These are phyloP conservation scores for Cyclophora albipunctata DNA, from an alignment of 2,888 invertebrate species.

Conservation along the genomic window DNA sequence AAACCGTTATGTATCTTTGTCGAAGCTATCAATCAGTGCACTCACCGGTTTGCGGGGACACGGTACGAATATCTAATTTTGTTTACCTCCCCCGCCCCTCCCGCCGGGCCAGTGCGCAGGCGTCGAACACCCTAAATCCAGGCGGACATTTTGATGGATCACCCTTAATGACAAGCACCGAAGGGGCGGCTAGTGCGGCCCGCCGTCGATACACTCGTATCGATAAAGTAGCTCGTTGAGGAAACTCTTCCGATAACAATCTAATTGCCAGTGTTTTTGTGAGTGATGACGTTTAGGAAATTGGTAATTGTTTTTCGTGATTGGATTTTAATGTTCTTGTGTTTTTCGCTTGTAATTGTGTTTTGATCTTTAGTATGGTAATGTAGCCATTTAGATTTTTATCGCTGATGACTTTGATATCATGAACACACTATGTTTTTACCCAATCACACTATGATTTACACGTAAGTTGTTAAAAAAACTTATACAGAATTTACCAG, in stretches of 20 bases:
- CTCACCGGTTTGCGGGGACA: slow-evolving; percentile 66
- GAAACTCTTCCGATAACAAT: slow-evolving; percentile 43
- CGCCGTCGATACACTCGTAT: slow-evolving; percentile 19
- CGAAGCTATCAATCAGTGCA: slow-evolving; percentile 65
- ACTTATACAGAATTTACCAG: too few relatives aligned
- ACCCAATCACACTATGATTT: too few relatives aligned
- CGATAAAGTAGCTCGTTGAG: slow-evolving; percentile 24
- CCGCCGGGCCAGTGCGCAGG: slow-evolving; percentile 44
- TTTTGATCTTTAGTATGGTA: not conserved
- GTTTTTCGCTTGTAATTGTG: slow-evolving; percentile 4
- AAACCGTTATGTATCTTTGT: slow-evolving; percentile 21
- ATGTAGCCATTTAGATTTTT: not conserved
- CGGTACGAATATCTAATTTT: slow-evolving; percentile 73
- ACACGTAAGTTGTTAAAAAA: too few relatives aligned
- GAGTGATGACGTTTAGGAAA: slow-evolving; percentile 23
- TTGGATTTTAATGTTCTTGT: slow-evolving; percentile 8
- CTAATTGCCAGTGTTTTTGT: slow-evolving; percentile 29
- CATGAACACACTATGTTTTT: too few relatives aligned
- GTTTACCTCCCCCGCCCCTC: slow-evolving; percentile 39
- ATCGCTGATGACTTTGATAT: not conserved
- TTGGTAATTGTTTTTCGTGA: slow-evolving; percentile 23
- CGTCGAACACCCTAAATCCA: slow-evolving; percentile 70
- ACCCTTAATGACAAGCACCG: slow-evolving; percentile 74
- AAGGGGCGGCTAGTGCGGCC: slow-evolving; percentile 53
- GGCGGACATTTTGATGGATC: slow-evolving; percentile 74